phyloP scores from a whole-genome alignment of 2,888 invertebrate genomes.

The Lapara coniferarum region DNA sequence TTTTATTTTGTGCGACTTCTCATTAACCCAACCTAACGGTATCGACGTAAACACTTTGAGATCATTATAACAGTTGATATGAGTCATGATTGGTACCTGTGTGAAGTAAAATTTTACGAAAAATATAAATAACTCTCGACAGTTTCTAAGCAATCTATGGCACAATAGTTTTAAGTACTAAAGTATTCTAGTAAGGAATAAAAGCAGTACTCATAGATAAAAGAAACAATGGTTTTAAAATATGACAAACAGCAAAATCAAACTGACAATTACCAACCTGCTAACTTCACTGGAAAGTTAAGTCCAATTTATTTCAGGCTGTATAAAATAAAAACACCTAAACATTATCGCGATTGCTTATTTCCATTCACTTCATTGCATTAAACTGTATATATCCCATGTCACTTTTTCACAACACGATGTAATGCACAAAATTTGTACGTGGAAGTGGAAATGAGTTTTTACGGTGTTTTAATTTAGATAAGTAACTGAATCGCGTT shows the following conservation, averaged over 20 bases:
- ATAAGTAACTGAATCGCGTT: not conserved
- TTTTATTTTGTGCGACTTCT: not conserved
- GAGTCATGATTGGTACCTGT: too few relatives aligned
- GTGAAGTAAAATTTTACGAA: too few relatives aligned
- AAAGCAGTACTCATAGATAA: not conserved
- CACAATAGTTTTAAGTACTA: not conserved
- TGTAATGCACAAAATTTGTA: constrained; percentile 25
- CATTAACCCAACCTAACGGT: constrained; percentile 3
- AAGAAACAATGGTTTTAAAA: not conserved
- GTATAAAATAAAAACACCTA: constrained; percentile 61
- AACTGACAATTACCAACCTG: constrained; percentile 41
- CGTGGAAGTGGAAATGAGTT: constrained; percentile 1
- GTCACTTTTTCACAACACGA: constrained; percentile 40
- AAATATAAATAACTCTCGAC: too few relatives aligned
- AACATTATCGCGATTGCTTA: constrained; percentile 64
- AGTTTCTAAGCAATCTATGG: too few relatives aligned
- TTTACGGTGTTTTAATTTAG: constrained; percentile 9
- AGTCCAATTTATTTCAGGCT: constrained; percentile 50
- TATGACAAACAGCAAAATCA: not conserved
- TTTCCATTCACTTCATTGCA: constrained; percentile 64
- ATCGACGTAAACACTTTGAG: not conserved
- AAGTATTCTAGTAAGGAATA: not conserved
- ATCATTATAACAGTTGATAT: not conserved
- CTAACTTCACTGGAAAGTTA: constrained; percentile 40
- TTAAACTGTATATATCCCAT: constrained; percentile 41